phyloP scores from a whole-genome alignment of 2,797 vertebrate genomes.

The Ficedula albicollis region DNA sequence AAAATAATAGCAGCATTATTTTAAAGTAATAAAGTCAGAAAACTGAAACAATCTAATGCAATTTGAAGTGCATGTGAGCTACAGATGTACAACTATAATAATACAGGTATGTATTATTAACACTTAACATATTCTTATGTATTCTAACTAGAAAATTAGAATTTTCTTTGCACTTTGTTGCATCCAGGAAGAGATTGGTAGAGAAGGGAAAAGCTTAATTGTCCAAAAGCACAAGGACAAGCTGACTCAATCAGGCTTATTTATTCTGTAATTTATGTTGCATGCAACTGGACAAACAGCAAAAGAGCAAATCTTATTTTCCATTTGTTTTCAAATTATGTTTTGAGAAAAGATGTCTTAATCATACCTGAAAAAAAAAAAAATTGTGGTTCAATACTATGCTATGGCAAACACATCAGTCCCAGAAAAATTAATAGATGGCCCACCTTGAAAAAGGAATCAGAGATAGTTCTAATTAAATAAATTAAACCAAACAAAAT shows the following conservation, averaged over 20 bases:
- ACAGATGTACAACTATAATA: background rate
- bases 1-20: background rate
- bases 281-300: background rate
- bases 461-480: background rate
- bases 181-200: background rate
- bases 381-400: background rate
- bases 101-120: background rate
- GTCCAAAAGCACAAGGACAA: background rate
- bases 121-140: background rate
- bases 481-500: background rate
- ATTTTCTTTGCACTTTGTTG: background rate
- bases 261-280: background rate
- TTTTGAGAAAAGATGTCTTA: background rate
- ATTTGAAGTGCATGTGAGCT: background rate
- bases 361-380: background rate
- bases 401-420: background rate
- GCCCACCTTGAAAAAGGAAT: background rate
- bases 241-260: background rate
- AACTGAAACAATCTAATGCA: background rate
- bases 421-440: background rate
- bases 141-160: background rate
- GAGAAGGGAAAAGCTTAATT: background rate
- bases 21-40: background rate
- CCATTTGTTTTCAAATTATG: background rate
- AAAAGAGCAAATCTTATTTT: background rate